These are phyloP conservation scores for Anastrepha obliqua DNA, from an alignment of 1,140 invertebrate species.

Conservation along the genomic window DNA sequence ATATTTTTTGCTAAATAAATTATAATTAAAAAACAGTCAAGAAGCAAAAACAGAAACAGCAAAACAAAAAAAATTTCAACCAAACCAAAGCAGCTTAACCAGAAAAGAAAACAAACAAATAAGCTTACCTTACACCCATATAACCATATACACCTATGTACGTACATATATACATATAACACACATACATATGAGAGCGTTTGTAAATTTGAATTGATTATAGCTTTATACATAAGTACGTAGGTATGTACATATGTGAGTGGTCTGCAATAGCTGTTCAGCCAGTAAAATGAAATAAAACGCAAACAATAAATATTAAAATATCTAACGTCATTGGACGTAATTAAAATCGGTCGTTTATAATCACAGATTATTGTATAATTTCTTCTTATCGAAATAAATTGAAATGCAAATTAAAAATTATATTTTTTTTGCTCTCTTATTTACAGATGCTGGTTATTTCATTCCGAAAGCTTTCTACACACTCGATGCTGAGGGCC, in stretches of 20 bases:
- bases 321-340: slow-evolving; percentile 8
- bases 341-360: background rate
- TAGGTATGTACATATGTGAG: too few relatives aligned
- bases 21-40: background rate
- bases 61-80: background rate
- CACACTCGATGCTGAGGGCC: slow-evolving; percentile 67
- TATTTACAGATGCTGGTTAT: slow-evolving; percentile 64
- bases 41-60: background rate
- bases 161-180: too few relatives aligned
- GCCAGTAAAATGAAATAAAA: background rate
- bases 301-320: slow-evolving; percentile 25
- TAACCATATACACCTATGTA: too few relatives aligned
- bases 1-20: background rate
- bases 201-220: background rate
- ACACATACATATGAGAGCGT: background rate
- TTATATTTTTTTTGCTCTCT: background rate
- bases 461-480: slow-evolving; percentile 68
- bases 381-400: too few relatives aligned
- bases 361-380: slow-evolving; percentile 25
- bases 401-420: background rate
- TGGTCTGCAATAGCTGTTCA: background rate
- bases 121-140: too few relatives aligned
- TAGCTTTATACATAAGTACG: background rate
- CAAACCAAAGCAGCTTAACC: slow-evolving; percentile 3
- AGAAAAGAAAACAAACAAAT: background rate